Evolutionary conservation across 2,113 vertebrate genomes (phyloP).

Genomic region (Isurus oxyrinchus): DNA sequence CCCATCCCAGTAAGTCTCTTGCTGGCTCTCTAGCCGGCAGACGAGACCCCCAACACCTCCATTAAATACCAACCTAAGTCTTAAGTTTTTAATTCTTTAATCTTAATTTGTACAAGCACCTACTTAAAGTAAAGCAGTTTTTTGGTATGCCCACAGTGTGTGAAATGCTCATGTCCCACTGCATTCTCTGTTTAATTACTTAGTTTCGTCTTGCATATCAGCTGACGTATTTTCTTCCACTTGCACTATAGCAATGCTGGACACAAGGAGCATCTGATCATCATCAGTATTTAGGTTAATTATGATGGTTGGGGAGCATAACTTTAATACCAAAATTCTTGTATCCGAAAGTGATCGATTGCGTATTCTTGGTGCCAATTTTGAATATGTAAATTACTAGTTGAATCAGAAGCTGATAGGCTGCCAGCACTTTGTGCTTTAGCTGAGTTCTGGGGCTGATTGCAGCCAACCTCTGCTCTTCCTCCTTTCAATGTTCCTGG

Average conservation of each 20-base stretch:
- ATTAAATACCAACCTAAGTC: neutral
- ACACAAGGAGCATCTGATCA: neutral
- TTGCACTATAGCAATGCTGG: neutral
- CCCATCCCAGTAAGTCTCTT: too few species aligned
- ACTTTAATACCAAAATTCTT: neutral
- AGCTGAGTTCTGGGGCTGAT: neutral
- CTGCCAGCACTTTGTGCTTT: neutral
- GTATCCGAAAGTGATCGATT: neutral
- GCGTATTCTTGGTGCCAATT: neutral
- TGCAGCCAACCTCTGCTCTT: neutral
- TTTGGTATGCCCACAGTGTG: neutral
- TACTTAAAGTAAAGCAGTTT: neutral
- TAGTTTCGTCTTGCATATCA: neutral
- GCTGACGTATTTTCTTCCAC: neutral
- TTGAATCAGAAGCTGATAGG: neutral
- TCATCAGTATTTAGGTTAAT: neutral
- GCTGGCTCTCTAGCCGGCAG: neutral
- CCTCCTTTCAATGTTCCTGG: neutral
- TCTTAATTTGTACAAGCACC: too few species aligned
- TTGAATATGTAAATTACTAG: neutral
- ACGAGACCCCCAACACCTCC: neutral
- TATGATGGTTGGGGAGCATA: neutral
- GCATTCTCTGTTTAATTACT: neutral
- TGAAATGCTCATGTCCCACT: neutral
- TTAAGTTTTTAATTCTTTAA: neutral